Conservation (phyloP, 2,888 invertebrate species). For the Amaurobius ferox region DNA sequence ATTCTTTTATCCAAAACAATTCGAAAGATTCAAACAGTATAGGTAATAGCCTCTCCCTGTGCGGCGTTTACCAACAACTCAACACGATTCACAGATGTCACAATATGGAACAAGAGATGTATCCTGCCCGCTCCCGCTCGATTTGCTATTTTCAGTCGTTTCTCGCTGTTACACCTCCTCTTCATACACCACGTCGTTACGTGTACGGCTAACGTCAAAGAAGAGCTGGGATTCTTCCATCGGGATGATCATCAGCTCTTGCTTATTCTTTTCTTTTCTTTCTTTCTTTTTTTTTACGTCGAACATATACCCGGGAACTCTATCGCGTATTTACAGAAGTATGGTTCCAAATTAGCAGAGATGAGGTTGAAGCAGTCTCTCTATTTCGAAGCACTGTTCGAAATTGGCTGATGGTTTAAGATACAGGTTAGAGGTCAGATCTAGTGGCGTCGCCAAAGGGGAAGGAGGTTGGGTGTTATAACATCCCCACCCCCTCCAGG, state of each 20-base stretch:
- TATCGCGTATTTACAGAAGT: too few species aligned
- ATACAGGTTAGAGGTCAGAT: too few species aligned
- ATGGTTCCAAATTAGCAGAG: too few species aligned
- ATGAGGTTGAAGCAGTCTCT: too few species aligned
- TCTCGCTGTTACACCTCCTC: neutral
- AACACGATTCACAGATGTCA: neutral
- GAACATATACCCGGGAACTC: too few species aligned
- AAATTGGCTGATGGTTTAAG: too few species aligned
- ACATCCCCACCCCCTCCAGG: too few species aligned
- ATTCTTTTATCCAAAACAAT: neutral
- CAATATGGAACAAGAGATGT: slow-evolving; percentile 1
- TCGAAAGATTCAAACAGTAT: neutral
- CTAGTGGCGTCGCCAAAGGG: too few species aligned
- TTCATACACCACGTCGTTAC: neutral
- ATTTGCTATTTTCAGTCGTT: neutral
- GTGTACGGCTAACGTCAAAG: slow-evolving; percentile 1
- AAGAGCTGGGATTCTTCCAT: slow-evolving; percentile 2
- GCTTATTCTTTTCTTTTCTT: too few species aligned
- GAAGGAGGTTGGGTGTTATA: too few species aligned
- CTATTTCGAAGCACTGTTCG: too few species aligned
- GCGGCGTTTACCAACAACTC: neutral
- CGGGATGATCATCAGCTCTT: neutral
- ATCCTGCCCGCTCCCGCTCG: neutral
- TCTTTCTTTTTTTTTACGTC: too few species aligned
- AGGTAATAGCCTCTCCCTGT: neutral